phyloP scores from a whole-genome alignment of 2,113 vertebrate genomes.

The Chloropsis cyanopogon region DNA sequence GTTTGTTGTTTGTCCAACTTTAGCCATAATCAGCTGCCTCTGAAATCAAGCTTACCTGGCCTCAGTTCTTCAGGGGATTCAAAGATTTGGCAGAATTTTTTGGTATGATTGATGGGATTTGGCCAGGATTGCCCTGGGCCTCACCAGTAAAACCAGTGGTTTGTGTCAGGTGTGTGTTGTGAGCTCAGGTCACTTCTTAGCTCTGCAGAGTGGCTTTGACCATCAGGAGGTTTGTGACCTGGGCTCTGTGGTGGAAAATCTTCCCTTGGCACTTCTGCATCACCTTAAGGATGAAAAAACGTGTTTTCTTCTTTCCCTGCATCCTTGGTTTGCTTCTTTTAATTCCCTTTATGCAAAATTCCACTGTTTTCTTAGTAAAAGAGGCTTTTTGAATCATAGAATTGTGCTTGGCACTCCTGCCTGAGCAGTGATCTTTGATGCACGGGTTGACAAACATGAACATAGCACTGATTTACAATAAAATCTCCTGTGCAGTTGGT shows the following conservation, averaged over 20 bases:
- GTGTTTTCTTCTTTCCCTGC: fast-evolving
- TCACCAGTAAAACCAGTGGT: fast-evolving
- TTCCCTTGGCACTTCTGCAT: neutral
- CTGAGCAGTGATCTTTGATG: neutral
- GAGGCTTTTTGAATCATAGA: neutral
- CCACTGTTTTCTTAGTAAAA: neutral
- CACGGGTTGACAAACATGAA: neutral
- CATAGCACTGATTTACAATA: neutral
- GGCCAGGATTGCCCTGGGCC: neutral
- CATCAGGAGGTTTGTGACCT: neutral
- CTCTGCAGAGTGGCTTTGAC: neutral
- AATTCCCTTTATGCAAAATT: neutral
- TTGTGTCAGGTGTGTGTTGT: neutral
- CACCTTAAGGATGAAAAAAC: neutral
- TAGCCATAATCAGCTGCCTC: neutral
- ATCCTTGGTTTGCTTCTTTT: neutral
- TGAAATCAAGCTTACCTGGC: neutral
- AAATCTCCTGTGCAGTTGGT: neutral
- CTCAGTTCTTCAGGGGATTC: neutral
- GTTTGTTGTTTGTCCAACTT: neutral
- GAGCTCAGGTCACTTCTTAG: neutral
- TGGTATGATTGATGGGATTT: neutral
- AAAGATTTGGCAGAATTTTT: neutral
- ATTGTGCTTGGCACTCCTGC: neutral
- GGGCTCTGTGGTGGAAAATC: neutral